These are phyloP conservation scores for Perodicticus potto DNA, from an alignment of 2,797 vertebrate species.

Conservation along the genomic window DNA sequence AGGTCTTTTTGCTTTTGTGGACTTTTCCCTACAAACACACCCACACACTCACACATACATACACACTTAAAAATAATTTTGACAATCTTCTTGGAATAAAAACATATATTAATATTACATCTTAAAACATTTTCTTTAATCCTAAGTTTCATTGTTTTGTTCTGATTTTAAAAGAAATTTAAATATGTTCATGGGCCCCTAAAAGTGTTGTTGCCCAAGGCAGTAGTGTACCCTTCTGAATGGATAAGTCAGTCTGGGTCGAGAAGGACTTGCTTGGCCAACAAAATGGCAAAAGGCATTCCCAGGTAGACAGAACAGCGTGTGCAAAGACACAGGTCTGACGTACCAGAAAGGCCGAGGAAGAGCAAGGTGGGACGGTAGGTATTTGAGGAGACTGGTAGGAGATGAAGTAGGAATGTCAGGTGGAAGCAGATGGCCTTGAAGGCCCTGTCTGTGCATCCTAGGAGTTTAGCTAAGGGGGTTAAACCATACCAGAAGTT, in stretches of 20 bases:
- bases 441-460: not conserved
- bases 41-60: not conserved
- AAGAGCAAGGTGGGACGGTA: not conserved
- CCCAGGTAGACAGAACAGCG: not conserved
- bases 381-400: not conserved
- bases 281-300: not conserved
- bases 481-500: not conserved
- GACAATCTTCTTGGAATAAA: not conserved
- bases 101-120: not conserved
- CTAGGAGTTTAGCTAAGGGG: not conserved
- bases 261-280: not conserved
- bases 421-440: not conserved
- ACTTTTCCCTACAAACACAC: not conserved
- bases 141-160: not conserved
- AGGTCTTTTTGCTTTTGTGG: not conserved
- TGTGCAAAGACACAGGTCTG: not conserved
- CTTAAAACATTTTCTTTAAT: slow-evolving; percentile 28
- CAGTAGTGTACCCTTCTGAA: not conserved
- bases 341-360: not conserved
- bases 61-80: not conserved
- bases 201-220: not conserved
- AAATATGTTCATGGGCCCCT: not conserved
- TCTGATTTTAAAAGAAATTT: slow-evolving; percentile 50
- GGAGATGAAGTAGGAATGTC: not conserved
- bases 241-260: not conserved